Conservation (phyloP, 2,888 invertebrate genomes). For the Oxytorus armatus region DNA sequence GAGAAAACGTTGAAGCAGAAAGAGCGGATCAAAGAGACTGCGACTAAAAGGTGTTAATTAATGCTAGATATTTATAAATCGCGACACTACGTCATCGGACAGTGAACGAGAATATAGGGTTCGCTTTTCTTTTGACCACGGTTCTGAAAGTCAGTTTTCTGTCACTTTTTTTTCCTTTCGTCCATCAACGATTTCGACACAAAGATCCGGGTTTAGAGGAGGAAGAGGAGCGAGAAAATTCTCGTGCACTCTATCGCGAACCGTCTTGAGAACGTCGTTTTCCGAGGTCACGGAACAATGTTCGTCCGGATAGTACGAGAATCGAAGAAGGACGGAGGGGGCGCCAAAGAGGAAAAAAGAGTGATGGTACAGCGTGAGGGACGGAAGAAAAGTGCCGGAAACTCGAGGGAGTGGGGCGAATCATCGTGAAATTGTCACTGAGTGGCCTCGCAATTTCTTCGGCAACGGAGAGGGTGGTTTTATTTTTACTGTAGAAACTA, state of each 20-base stretch:
- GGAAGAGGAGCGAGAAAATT: constrained; percentile 41
- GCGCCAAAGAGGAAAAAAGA: constrained; percentile 20
- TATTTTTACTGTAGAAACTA: constrained; percentile 13
- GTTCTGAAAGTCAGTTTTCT: constrained; percentile 33
- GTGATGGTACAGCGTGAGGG: constrained; percentile 21
- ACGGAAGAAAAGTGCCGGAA: constrained; percentile 65
- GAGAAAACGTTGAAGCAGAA: constrained; percentile 24
- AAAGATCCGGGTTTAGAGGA: constrained; percentile 48
- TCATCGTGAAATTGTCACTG: constrained; percentile 66
- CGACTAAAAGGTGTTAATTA: constrained; percentile 81
- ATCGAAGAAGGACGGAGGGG: constrained; percentile 12
- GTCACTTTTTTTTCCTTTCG: constrained; percentile 10
- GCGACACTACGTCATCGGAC: constrained; percentile 38
- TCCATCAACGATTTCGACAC: constrained; percentile 49
- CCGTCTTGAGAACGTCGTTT: constrained; percentile 56
- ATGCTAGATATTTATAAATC: constrained; percentile 78
- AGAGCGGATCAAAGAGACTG: constrained; percentile 65
- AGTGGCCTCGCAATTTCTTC: constrained; percentile 64
- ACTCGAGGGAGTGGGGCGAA: constrained; percentile 51
- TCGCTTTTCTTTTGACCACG: constrained; percentile 51
- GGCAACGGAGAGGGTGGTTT: constrained; percentile 8
- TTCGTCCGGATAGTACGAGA: constrained; percentile 48
- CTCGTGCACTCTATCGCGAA: constrained; percentile 55
- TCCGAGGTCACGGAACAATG: constrained; percentile 67
- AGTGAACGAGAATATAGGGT: constrained; percentile 22